Evolutionary conservation across 2,113 vertebrate genomes (phyloP).

Genomic region (Tricholaema leucomelas): DNA sequence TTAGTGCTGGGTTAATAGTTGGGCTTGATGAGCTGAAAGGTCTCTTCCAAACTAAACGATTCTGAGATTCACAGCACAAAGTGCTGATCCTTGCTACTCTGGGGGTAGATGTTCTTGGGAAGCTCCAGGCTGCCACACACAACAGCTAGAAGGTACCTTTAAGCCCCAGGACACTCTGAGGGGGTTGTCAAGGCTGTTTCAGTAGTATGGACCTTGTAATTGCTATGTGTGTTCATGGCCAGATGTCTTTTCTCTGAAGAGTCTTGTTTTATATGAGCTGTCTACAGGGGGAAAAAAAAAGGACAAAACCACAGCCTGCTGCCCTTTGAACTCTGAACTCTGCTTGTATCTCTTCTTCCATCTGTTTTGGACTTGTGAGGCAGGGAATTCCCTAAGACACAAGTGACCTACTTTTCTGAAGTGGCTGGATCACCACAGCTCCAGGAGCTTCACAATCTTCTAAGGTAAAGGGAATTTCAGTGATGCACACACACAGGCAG

Average conservation of each 20-base stretch:
- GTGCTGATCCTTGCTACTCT: not conserved
- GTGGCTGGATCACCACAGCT: not conserved
- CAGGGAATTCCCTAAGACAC: not conserved
- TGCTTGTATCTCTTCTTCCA: not conserved
- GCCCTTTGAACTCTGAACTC: not conserved
- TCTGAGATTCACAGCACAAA: too few relatives aligned
- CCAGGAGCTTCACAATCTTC: not conserved
- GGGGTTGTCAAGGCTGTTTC: not conserved
- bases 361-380: not conserved
- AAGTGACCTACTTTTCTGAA: not conserved
- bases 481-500: not conserved
- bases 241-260: not conserved
- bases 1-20: too few relatives aligned
- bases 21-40: too few relatives aligned
- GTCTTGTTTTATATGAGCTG: not conserved
- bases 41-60: too few relatives aligned
- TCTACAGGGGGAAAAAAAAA: rapidly evolving
- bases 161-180: rapidly evolving
- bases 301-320: not conserved
- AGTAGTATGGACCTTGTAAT: rapidly evolving
- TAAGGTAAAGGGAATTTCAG: not conserved
- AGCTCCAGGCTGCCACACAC: rapidly evolving
- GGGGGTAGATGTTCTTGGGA: not conserved
- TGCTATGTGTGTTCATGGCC: rapidly evolving
- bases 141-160: not conserved